phyloP scores from a whole-genome alignment of 2,888 invertebrate genomes.

The Andrena praecox region DNA sequence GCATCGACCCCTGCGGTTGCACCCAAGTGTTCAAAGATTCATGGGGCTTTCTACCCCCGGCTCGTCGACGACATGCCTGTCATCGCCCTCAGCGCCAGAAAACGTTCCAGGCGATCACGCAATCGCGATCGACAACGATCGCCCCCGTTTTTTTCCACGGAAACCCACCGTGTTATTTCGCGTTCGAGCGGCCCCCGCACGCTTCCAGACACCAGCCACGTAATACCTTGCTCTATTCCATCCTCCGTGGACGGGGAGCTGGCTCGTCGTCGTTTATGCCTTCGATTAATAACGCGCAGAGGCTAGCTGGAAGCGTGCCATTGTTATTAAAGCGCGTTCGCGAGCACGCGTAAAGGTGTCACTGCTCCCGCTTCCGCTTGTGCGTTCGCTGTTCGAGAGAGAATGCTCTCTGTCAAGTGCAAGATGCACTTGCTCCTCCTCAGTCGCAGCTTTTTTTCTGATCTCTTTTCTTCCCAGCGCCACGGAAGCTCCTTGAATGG shows the following conservation, averaged over 20 bases:
- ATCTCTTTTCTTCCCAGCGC: background rate
- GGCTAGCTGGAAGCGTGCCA: background rate
- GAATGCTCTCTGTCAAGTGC: background rate
- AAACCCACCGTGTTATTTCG: slow-evolving; percentile 28
- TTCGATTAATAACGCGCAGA: no score
- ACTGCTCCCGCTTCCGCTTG: background rate
- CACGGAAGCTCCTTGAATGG: background rate
- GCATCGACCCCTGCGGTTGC: slow-evolving; percentile 47
- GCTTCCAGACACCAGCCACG: background rate
- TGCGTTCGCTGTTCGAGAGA: background rate
- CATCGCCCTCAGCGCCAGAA: slow-evolving; percentile 43
- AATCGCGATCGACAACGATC: slow-evolving; percentile 46
- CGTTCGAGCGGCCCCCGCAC: background rate
- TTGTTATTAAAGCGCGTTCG: background rate
- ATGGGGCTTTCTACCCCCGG: slow-evolving; percentile 33
- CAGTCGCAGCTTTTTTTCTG: background rate
- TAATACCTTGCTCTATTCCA: background rate
- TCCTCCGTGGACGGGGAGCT: background rate
- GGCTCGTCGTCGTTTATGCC: no score
- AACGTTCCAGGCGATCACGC: slow-evolving; percentile 48
- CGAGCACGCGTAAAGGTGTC: background rate
- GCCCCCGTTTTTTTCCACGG: slow-evolving; percentile 3
- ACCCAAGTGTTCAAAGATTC: slow-evolving; percentile 59
- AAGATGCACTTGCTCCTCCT: background rate
- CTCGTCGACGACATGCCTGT: slow-evolving; percentile 46